Conservation (phyloP, 2,797 vertebrate genomes). For the Salmo trutta region DNA sequence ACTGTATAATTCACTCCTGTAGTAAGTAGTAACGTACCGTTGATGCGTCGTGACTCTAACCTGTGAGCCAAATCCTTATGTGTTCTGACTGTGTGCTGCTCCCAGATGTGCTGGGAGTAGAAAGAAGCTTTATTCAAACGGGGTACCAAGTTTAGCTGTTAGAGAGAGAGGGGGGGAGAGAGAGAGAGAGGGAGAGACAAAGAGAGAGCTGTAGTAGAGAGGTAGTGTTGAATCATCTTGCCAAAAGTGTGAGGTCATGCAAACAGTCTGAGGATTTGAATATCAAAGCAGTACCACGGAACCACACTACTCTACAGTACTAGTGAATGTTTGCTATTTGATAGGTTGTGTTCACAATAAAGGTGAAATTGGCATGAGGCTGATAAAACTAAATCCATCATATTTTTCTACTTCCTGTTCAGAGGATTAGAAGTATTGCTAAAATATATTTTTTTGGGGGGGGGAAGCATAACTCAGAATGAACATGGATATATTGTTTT, state of each 20-base stretch:
- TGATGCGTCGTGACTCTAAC: constrained; percentile 59
- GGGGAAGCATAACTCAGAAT: background rate
- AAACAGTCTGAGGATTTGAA: constrained; percentile 22
- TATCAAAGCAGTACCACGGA: constrained; percentile 26
- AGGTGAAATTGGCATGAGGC: background rate
- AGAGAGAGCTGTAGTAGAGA: background rate
- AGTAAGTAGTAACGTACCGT: constrained; percentile 59
- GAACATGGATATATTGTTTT: background rate
- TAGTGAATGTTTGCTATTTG: background rate
- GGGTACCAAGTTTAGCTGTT: constrained; percentile 67
- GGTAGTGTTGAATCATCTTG: background rate
- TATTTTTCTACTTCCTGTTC: background rate
- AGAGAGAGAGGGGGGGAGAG: background rate
- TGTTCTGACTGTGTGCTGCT: constrained; percentile 62
- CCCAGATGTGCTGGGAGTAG: constrained; percentile 70
- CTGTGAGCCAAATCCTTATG: constrained; percentile 34
- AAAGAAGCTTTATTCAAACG: constrained; percentile 79
- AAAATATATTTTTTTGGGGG: background rate
- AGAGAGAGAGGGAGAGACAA: background rate
- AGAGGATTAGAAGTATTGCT: background rate
- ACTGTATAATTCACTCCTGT: constrained; percentile 19
- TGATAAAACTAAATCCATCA: background rate
- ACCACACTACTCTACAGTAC: background rate
- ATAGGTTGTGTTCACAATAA: background rate
- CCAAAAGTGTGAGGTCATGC: constrained; percentile 16